These are phyloP conservation scores for Conistra vaccinii DNA, from an alignment of 2,888 invertebrate species.

Conservation along the genomic window DNA sequence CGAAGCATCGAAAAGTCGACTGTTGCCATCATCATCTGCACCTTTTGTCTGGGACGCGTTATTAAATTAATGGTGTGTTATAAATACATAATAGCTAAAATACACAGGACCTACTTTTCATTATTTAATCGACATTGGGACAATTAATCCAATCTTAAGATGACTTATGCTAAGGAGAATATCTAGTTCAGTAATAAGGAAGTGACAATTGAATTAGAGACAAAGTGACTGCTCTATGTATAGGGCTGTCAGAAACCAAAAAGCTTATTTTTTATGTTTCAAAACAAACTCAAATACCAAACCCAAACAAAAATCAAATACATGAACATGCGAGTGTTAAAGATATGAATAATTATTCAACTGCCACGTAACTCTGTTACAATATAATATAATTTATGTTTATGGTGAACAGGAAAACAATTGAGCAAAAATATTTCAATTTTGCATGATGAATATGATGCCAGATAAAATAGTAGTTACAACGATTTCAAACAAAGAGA, in stretches of 20 bases:
- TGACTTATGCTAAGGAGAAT: constrained; percentile 56
- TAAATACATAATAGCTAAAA: constrained; percentile 6
- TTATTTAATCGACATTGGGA: constrained; percentile 39
- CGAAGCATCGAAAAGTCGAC: not conserved
- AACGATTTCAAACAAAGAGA: constrained; percentile 71
- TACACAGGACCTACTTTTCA: constrained; percentile 20
- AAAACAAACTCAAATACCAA: not conserved
- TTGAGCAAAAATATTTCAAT: constrained; percentile 5
- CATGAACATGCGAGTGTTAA: not conserved
- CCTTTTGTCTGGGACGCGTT: not conserved
- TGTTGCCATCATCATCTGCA: not conserved
- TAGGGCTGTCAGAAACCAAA: constrained; percentile 73
- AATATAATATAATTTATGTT: not conserved
- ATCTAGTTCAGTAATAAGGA: constrained; percentile 80
- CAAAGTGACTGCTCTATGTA: constrained; percentile 66
- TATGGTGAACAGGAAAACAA: constrained; percentile 2
- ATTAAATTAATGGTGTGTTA: not conserved
- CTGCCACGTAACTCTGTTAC: not conserved
- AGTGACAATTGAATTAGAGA: constrained; percentile 86
- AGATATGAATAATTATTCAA: not conserved
- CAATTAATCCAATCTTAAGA: constrained; percentile 63
- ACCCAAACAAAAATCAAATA: too few relatives aligned
- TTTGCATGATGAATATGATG: constrained; percentile 9
- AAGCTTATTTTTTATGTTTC: not conserved
- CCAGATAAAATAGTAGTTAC: constrained; percentile 24